Evolutionary conservation across 30 jellyfish, hydroid and myxozoan genomes (phyloP), one percentile per base, ranked within the genome.

Genomic region (Rhopilema esculentum): DNA sequence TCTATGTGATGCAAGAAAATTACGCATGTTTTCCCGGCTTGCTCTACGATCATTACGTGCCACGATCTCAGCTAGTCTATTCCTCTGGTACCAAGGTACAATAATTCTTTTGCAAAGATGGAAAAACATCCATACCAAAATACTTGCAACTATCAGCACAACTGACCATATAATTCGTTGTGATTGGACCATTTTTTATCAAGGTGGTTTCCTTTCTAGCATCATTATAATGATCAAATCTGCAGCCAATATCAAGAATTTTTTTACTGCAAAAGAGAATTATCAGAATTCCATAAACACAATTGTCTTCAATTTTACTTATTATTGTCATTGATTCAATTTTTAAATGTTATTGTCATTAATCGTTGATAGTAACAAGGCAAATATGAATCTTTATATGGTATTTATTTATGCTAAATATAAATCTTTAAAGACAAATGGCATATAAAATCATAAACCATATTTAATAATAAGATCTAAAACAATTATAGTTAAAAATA

Each of bases 51-150:
- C 84, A 28, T 18, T 73, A 1, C 69, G 22, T 16, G 70, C 84
- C 31, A 19, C 51, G 1, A 33, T 9, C 27, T 33, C 23, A 8
- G 69, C 71, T 40, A 31, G 16, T 4, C 49, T 66, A 1, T 33
- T 64, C 49, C 69, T 64, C 21, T 33, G 64, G 23, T 66, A 30
- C 84, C 84, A 73, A 1, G 84, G 84, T 16, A 30, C 1, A 73
- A 73, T 30, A 8, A 73, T n/a, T 64, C 65, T 69, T 20, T 73
- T 73, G 69, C 51, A 73, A 2, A 73, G 1, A 0, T 73, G 84
- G 49, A 30, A 73, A 49, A 33, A 32, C 84, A 33, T 16, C 84
- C 84, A 73, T 22, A 66, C 49, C 49, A 33, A 31, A 16, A 66
- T 66, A 16, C 69, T 51, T 12, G 32, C 1, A 1, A 73, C 1